phyloP scores from a whole-genome alignment of 2,888 invertebrate species.

The Saturnia pavonia region DNA sequence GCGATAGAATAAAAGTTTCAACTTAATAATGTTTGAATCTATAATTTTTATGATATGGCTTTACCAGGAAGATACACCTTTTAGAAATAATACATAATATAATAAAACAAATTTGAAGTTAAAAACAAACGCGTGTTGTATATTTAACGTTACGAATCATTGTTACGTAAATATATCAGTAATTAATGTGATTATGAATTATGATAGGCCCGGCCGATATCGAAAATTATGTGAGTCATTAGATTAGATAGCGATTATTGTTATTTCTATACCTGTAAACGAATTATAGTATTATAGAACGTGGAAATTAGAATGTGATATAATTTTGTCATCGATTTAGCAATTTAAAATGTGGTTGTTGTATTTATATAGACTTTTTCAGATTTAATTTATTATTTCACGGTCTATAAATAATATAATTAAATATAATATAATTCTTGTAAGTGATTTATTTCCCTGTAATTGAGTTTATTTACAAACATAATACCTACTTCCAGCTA shows the following conservation, averaged over 20 bases:
- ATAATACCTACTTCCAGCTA: too few relatives aligned
- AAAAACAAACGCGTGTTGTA: not conserved
- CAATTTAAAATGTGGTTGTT: not conserved
- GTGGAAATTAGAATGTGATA: not conserved
- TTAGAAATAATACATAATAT: too few relatives aligned
- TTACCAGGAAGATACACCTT: too few relatives aligned
- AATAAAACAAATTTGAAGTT: too few relatives aligned
- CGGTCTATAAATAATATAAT: too few relatives aligned
- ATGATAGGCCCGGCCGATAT: not conserved
- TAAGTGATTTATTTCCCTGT: too few relatives aligned
- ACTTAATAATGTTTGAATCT: too few relatives aligned
- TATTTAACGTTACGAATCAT: not conserved
- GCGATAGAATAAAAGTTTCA: too few relatives aligned
- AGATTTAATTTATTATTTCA: too few relatives aligned
- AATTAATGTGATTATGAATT: not conserved
- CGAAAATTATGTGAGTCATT: not conserved
- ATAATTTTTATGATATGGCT: too few relatives aligned
- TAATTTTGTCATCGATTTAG: not conserved
- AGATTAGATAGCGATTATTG: not conserved
- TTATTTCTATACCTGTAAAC: not conserved
- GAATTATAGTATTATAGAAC: not conserved
- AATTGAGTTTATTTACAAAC: too few relatives aligned
- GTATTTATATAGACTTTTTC: not conserved
- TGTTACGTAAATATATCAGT: not conserved
- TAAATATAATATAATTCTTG: too few relatives aligned